A percentile compares a stretch with the other conserved stretches of the same genome.
phyloP scores from a whole-genome alignment of 1,140 invertebrate genomes.

The Tetramorium alpestre region DNA sequence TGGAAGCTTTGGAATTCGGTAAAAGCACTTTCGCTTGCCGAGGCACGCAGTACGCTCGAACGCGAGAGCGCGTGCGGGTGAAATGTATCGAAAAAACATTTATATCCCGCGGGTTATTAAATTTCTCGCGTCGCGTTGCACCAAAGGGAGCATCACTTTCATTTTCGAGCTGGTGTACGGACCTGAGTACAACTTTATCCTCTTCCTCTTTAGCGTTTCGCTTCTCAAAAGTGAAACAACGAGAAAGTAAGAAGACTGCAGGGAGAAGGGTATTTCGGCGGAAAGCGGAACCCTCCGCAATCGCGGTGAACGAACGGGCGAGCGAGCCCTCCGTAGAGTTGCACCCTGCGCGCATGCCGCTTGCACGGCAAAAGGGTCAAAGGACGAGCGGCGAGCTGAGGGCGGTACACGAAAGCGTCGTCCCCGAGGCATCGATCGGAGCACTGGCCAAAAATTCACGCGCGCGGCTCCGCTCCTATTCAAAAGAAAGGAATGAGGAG shows the following conservation, averaged over 20 bases:
- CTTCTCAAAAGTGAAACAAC: slow-evolving; percentile 34
- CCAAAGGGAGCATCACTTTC: slow-evolving; percentile 32
- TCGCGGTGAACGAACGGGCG: neutral
- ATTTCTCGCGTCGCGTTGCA: neutral
- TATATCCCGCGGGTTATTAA: neutral
- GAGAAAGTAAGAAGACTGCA: neutral
- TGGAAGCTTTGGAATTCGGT: neutral
- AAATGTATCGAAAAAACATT: slow-evolving; percentile 10
- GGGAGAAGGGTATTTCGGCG: slow-evolving; percentile 12
- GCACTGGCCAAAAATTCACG: slow-evolving; percentile 68
- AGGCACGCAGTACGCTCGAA: neutral
- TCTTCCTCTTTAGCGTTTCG: no score
- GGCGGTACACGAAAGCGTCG: slow-evolving; percentile 73
- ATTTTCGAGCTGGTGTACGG: neutral
- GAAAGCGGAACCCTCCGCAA: neutral
- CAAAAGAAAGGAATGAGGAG: neutral
- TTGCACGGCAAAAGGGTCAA: slow-evolving; percentile 75
- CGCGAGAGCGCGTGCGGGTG: neutral
- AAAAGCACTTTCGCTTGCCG: neutral
- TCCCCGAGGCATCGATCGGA: slow-evolving; percentile 69
- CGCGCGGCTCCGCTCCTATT: slow-evolving; percentile 20
- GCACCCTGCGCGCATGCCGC: slow-evolving; percentile 64
- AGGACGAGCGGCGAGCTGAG: slow-evolving; percentile 66
- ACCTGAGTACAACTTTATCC: neutral
- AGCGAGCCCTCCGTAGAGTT: slow-evolving; percentile 45